Base-by-base conservation (phyloP, 2,113 vertebrate genomes). In the Saccopteryx leptura region DNA sequence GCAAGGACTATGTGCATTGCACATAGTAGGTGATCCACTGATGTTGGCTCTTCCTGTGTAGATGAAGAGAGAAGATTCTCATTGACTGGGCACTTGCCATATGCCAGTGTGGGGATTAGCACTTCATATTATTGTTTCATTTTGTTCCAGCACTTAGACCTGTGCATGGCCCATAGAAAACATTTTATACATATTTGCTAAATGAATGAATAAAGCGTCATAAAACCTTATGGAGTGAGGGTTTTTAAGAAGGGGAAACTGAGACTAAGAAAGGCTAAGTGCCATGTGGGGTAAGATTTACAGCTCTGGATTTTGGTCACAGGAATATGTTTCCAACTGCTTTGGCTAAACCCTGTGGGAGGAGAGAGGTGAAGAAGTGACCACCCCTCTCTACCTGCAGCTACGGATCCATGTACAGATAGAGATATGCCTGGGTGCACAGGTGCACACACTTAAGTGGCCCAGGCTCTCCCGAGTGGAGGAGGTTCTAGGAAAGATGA, bases 241-340 rank as follows among this genome's bases (percentile, higher is more conserved):
- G 48, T 61, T 87, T 76, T 90, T 81, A 74, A 89, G 63, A 61
- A 75, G 66, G 54, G 23, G 54, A 92, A 91, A 89, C n/a, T 26
- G 21, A 96, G 66, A 60, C 24, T 66, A 90, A 87, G 92, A 81
- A 90, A 61, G 9, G 23, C 28, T n/a, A 85, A 94, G 52, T 85
- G 23, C 50, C 52, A 72, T 5, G 14, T 9, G 19, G 13, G n/a
- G 17, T 65, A 2, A 7, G 46, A 69, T 68, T 83, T 23, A 60
- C 91, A n/a, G 61, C 60, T 80, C 5, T 60, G 56, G 39, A 60
- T 74, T 94, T 91, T n/a, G 11, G 26, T 88, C 52, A 72, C 28
- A 71, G 15, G 26, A 54, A 48, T 75, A 12, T 96, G 23, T 31
- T 90, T 84, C 72, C 58, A 95, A 26, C 5, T 23, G 17, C 58